Base-by-base conservation (phyloP, 2,888 invertebrate genomes). In the Torymus tubicola region DNA sequence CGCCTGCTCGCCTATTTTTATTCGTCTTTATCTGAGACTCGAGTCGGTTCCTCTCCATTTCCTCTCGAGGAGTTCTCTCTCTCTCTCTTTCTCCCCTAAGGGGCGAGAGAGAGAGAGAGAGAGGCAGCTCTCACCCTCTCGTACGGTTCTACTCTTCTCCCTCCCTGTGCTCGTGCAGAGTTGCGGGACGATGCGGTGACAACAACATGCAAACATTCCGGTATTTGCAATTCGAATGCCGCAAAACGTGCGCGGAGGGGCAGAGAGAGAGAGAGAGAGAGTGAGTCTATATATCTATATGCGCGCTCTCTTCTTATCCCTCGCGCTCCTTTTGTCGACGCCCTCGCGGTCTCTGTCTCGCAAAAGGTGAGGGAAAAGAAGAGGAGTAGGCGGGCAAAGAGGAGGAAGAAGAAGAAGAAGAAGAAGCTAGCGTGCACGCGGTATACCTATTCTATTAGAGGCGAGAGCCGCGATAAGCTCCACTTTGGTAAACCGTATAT, bases 171-270 rank as follows among this genome's bases (percentile, higher is more conserved):
- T 63, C 42, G 10, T 12, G 58, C 24, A 64, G 63, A 72, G 70
- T 83, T 73, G 21, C 52, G 60, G 80, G 80, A 84, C 85, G 86
- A 88, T 87, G 89, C 90, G 89, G 87, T 88, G 90, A 89, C 90
- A 88, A 90, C 89, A 90, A 89, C 90, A 90, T 89, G 90, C 90
- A 90, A 90, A 90, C 90, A 90, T 90, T 90, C 89, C 88, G 89
- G 86, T 90, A 90, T 90, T 90, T 90, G 90, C 90, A 90, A 90
- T 90, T 90, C 90, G 90, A 90, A 90, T 90, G 89, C 88, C 89
- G 86, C 86, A 84, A 87, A 89, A 87, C 86, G 84, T 81, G 87
- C 31, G 85, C 85, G 86, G 85, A 83, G 86, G 85, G 63, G 24
- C 53, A 58, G 65, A 64, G 52, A 69, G 61, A 8, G 24, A 24